Evolutionary conservation across 1,140 invertebrate genomes (phyloP), one percentile per base, ranked within the genome.

Genomic region (Schlechtendalia chinensis): DNA sequence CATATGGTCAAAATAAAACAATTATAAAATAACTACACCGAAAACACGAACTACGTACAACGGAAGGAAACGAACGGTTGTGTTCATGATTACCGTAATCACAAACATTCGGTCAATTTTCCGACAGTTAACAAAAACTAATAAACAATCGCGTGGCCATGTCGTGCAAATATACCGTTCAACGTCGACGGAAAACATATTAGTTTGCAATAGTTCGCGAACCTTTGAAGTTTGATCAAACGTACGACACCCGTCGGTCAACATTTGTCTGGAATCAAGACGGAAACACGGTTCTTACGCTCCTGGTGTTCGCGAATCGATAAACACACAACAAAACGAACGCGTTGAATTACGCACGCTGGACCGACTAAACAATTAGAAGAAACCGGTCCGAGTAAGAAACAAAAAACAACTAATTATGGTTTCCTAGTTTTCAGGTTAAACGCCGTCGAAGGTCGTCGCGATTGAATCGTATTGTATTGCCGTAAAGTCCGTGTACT

Each of bases 1-100:
- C 69, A 72, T 72, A 72, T 72, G 47, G 69, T 54, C 22, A 14
- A 54, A 72, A 54, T 72, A 72, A 19, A 72, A 72, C 47, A 54
- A 72, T 72, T 54, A 54, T 72, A 29, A 53, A n/a, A 72, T 27
- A 71, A 71, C 14, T 29, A 72, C 0, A 54, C 17, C 2, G 47
- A 69, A 24, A 50, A 69, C 19, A 39, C 8, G 17, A 69, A 65
- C 11, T 39, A 39, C 8, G 6, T 50, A 50, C 16, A 69, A 69
- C 19, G 3, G 8, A 1, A n/a, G 32, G n/a, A 67, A 39, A 45
- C 14, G n/a, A 39, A 45, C n/a, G 32, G 32, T 45, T 12, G 19
- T 12, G 19, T 45, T 69, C 14, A 69, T 69, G 24, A 47, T 50
- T 50, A 50, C 45, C 6, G 50, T 50, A 27, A 27, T 50, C 27